Conservation (phyloP, 2,797 vertebrate species). For the Xyrichtys novacula region DNA sequence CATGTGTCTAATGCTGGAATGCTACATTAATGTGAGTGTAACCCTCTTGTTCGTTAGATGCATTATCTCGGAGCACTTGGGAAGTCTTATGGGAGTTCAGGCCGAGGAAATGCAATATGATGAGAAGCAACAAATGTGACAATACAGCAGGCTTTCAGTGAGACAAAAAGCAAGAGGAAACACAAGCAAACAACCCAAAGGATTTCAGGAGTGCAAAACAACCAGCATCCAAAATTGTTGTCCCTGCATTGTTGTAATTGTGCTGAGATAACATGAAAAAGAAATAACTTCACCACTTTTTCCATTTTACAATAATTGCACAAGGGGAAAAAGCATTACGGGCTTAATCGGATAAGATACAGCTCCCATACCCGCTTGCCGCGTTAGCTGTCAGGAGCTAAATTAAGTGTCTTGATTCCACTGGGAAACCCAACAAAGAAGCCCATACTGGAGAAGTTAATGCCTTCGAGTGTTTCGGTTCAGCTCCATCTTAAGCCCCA, state of each 20-base stretch:
- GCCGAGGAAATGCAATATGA: slow-evolving; percentile 43
- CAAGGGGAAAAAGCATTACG: slow-evolving; percentile 55
- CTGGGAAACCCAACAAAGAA: slow-evolving; percentile 67
- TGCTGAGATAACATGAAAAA: slow-evolving; percentile 35
- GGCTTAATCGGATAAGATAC: slow-evolving; percentile 71
- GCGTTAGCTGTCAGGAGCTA: slow-evolving; percentile 70
- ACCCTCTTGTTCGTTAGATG: slow-evolving; percentile 43
- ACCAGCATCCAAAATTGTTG: slow-evolving; percentile 27
- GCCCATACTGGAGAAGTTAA: slow-evolving; percentile 67
- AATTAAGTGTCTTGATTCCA: slow-evolving; percentile 76
- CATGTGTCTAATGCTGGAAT: slow-evolving; percentile 28
- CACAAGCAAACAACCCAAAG: slow-evolving; percentile 20
- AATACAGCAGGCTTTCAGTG: slow-evolving; percentile 40
- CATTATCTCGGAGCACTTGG: slow-evolving; percentile 56
- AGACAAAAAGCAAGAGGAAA: slow-evolving; percentile 42
- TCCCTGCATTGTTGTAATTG: slow-evolving; percentile 26
- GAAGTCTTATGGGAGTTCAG: slow-evolving; percentile 53
- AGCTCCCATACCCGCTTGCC: slow-evolving; percentile 49
- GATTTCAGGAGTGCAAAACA: slow-evolving; percentile 39
- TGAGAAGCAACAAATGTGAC: slow-evolving; percentile 40
- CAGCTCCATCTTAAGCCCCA: slow-evolving; percentile 71
- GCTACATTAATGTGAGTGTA: slow-evolving; percentile 33
- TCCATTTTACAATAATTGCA: slow-evolving; percentile 62
- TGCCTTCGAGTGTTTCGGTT: slow-evolving; percentile 76
- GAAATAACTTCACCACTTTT: slow-evolving; percentile 45